These are phyloP conservation scores for Mythimna loreyi DNA, from an alignment of 2,888 invertebrate species.

Conservation along the genomic window DNA sequence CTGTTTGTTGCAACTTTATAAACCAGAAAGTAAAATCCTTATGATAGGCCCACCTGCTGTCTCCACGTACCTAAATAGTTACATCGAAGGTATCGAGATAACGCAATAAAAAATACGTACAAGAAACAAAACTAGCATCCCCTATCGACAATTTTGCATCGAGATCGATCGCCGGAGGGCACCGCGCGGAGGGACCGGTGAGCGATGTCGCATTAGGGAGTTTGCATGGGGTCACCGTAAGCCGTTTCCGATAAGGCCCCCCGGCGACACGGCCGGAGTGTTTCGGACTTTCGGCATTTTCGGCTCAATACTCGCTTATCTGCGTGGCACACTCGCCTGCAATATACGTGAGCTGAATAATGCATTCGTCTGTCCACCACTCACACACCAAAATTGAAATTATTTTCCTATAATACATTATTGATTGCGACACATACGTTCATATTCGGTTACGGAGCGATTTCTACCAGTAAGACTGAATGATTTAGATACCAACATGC, in stretches of 20 bases:
- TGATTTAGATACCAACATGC: background rate
- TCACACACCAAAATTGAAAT: slow-evolving; percentile 85
- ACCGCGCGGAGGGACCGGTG: slow-evolving; percentile 73
- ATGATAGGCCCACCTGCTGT: slow-evolving; percentile 61
- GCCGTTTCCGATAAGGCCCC: slow-evolving; percentile 91
- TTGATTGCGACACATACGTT: slow-evolving; percentile 68
- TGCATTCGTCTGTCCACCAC: slow-evolving; percentile 75
- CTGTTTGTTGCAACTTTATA: background rate
- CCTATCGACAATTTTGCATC: slow-evolving; percentile 87
- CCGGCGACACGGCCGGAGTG: slow-evolving; percentile 69
- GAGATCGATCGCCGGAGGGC: slow-evolving; percentile 87
- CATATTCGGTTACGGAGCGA: background rate
- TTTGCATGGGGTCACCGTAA: slow-evolving; percentile 90
- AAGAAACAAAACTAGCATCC: slow-evolving; percentile 83
- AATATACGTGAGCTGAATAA: slow-evolving; percentile 87
- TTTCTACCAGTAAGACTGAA: background rate
- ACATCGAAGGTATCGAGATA: slow-evolving; percentile 67
- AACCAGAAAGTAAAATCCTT: slow-evolving; percentile 4
- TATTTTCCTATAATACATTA: slow-evolving; percentile 83
- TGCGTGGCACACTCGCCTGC: slow-evolving; percentile 87
- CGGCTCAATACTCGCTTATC: slow-evolving; percentile 84
- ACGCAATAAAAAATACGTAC: slow-evolving; percentile 83
- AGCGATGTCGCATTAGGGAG: slow-evolving; percentile 89
- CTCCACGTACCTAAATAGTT: slow-evolving; percentile 45
- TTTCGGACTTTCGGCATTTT: slow-evolving; percentile 78